Base-by-base conservation (phyloP, 2,113 vertebrate species). In the Marmota monax region DNA sequence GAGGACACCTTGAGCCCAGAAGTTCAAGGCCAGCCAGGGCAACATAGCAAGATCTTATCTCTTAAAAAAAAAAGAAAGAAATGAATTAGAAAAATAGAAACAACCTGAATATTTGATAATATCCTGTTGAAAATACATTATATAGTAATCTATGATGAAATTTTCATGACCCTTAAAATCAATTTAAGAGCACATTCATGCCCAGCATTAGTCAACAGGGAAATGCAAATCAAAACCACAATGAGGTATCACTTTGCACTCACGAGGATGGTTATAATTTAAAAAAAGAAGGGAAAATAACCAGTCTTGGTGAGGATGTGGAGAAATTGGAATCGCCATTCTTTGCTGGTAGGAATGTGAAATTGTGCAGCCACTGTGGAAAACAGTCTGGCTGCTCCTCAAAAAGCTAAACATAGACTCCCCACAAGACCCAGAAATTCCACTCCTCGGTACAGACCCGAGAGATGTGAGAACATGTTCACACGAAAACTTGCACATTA, bases 351-450 rank as follows among this genome's bases (percentile, higher is more conserved):
- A 39, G 86, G 78, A 84, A 84, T 29, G 25, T 90, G n/a, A 91
- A 78, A 90, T 61, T 82, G 72, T 88, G 48, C 25, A 84, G 22
- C 48, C 32, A 0, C 83, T 51, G n/a, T 76, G 92, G 56, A 82
- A 88, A 84, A 92, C 13, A 63, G 34, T 8, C 42, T 86, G 89
- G 82, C 78, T 25, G 84, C 1, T 67, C 58, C 74, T 96, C 70
- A 4, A 51, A 80, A 79, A 87, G 42, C 92, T 67, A 89, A 97
- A 88, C 29, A 53, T 94, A 80, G 96, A 95, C 53, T 87, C 61
- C 93, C 51, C 84, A 67, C 16, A 34, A 70, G 39, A 77, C 79
- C 70, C 70, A 67, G 83, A 70, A 39, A 65, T 92, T 83, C 48
- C 20, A 22, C 32, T 58, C n/a, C 39, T 70, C 63, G 39, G 32